These are phyloP conservation scores for Hoplostethus atlanticus DNA, from an alignment of 2,797 vertebrate genomes.

Conservation along the genomic window DNA sequence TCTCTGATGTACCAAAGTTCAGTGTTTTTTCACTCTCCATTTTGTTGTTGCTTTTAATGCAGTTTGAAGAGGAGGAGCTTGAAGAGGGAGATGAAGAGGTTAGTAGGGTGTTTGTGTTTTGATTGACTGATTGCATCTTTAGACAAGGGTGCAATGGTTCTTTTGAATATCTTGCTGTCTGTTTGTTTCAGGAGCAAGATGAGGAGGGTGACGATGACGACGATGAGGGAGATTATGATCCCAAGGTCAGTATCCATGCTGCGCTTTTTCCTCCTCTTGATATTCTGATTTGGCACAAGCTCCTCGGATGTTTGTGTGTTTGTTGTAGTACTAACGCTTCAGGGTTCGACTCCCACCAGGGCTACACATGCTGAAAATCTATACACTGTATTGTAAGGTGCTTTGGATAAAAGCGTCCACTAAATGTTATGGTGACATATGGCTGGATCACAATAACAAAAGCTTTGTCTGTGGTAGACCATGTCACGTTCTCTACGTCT, in stretches of 20 bases:
- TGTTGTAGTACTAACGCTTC: neutral
- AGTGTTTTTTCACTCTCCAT: neutral
- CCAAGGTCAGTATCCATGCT: constrained; percentile 85
- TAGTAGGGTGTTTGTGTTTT: constrained; percentile 49
- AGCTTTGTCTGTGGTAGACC: neutral
- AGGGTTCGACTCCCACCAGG: too few species aligned
- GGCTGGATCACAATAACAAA: neutral
- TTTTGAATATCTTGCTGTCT: constrained; percentile 5
- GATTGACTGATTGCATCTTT: neutral
- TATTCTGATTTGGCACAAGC: neutral
- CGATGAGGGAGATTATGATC: constrained; percentile 90
- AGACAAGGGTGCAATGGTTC: neutral
- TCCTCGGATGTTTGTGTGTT: neutral
- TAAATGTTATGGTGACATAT: neutral
- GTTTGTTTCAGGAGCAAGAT: constrained; percentile 86
- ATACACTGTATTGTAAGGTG: too few species aligned
- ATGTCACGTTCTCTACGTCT: neutral
- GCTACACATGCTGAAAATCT: too few species aligned
- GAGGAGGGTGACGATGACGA: constrained; percentile 93
- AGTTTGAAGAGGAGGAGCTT: constrained; percentile 96
- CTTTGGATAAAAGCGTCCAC: too few species aligned
- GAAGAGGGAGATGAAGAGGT: constrained; percentile 99
- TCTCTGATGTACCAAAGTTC: neutral
- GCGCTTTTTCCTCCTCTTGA: neutral
- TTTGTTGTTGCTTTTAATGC: constrained; percentile 56